phyloP scores from a whole-genome alignment of 2,888 invertebrate genomes.

The Melanostoma mellinum region DNA sequence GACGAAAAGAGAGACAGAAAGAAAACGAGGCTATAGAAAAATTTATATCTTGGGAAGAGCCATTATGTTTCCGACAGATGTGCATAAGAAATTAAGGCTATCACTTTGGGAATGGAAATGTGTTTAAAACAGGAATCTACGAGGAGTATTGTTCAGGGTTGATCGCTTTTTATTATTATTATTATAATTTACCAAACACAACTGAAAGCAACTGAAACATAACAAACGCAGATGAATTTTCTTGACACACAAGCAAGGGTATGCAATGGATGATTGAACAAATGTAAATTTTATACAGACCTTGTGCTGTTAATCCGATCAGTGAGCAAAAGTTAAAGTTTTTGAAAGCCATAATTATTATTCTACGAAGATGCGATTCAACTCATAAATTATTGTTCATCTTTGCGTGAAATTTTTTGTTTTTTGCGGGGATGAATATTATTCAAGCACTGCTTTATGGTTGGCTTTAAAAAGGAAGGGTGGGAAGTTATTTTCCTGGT shows the following conservation, averaged over 20 bases:
- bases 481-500: too few relatives aligned
- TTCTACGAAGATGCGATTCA: too few relatives aligned
- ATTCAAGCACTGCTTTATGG: too few relatives aligned
- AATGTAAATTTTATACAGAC: too few relatives aligned
- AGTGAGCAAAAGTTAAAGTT: too few relatives aligned
- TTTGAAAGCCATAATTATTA: too few relatives aligned
- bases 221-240: neutral
- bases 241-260: neutral
- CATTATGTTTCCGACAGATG: constrained; percentile 57
- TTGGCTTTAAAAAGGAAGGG: too few relatives aligned
- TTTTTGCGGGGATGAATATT: too few relatives aligned
- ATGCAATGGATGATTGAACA: neutral
- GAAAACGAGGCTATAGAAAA: constrained; percentile 14
- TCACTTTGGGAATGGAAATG: constrained; percentile 29
- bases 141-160: constrained; percentile 28
- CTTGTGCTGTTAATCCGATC: too few relatives aligned
- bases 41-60: constrained; percentile 35
- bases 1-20: constrained; percentile 2
- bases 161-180: constrained; percentile 40
- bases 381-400: too few relatives aligned
- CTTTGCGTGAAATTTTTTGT: too few relatives aligned
- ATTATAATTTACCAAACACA: neutral
- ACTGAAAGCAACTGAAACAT: neutral
- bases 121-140: constrained; percentile 39
- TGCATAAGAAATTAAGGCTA: constrained; percentile 51